Base-by-base conservation (phyloP, 2,797 vertebrate species). In the Gastrophryne carolinensis region DNA sequence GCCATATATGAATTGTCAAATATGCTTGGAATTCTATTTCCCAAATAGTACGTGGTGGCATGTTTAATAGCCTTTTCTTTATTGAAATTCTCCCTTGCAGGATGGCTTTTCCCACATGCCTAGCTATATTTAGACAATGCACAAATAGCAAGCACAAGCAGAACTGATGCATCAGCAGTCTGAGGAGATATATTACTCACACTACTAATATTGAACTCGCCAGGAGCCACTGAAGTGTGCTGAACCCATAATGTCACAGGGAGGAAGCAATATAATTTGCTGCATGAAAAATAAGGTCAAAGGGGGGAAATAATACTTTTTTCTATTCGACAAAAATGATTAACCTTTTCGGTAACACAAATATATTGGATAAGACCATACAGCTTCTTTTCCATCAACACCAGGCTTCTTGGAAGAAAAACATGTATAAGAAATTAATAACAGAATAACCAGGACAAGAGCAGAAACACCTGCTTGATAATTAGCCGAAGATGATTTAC, bases 91-190 rank as follows among this genome's bases (percentile, higher is more conserved):
- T 57, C 3, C 34, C 35, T 17, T 32, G 63, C 34, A 54, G 47
- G 62, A 53, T 62, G n/a, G 56, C 23, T 69, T 69, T 63, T 66
- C 75, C 75, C 68, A 72, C 32, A 65, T 78, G 68, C 68, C 53
- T 29, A 4, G 21, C 62, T 78, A 78, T 72, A 72, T 78, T 66
- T 78, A 78, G 75, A 56, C 44, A 32, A 47, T 19, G 61, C 61
- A 72, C 68, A 60, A 66, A 78, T 72, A 78, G 61, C 58, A 60
- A 52, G 50, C 74, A 72, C 66, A 66, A 27, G 37, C 52, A 77
- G 68, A 78, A 78, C 26, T 78, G 75, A 77, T 78, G 75, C 52
- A 72, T 78, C 75, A 78, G 67, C 61, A 78, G 52, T 65, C 67
- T 64, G 52, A 50, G 12, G 67, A 78, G 68, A 78, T 72, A 64